These are phyloP conservation scores for Dicycla oo DNA, from an alignment of 2,888 invertebrate species.

Conservation along the genomic window DNA sequence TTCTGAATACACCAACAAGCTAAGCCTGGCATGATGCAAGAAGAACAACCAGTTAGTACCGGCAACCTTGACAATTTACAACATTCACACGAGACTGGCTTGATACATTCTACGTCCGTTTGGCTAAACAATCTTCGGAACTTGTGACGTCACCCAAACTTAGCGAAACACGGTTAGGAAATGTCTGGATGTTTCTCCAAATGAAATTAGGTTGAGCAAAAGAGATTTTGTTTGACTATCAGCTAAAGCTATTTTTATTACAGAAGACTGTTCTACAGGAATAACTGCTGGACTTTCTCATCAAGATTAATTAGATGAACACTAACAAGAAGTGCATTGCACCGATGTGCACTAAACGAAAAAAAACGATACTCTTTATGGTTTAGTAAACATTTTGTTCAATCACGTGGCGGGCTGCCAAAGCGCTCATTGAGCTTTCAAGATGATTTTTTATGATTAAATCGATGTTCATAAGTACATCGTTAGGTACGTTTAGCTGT, in stretches of 20 bases:
- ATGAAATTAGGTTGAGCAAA: conserved; percentile 16
- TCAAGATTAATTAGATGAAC: conserved; percentile 13
- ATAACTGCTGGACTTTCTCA: background rate
- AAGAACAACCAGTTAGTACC: conserved; percentile 58
- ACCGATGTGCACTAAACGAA: conserved; percentile 33
- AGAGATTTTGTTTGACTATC: background rate
- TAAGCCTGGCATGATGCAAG: conserved; percentile 65
- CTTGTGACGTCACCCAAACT: conserved; percentile 33
- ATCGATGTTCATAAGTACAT: conserved; percentile 42
- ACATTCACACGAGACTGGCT: conserved; percentile 67
- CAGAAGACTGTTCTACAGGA: background rate
- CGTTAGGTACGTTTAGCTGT: conserved; percentile 22
- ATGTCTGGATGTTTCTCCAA: conserved; percentile 15
- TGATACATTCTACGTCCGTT: conserved; percentile 55
- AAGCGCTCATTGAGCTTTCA: conserved; percentile 45
- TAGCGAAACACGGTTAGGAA: conserved; percentile 31
- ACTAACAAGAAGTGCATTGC: conserved; percentile 48
- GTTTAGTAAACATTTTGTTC: conserved; percentile 51
- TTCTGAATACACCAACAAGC: conserved; percentile 46
- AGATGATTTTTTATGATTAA: conserved; percentile 52
- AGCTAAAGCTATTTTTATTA: too few relatives aligned
- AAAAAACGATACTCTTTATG: conserved; percentile 37
- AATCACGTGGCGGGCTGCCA: conserved; percentile 55
- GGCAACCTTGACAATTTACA: conserved; percentile 69
- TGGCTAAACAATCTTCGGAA: conserved; percentile 51